Base-by-base conservation (phyloP, 2,888 invertebrate species). In the Caenorhabditis sp. region DNA sequence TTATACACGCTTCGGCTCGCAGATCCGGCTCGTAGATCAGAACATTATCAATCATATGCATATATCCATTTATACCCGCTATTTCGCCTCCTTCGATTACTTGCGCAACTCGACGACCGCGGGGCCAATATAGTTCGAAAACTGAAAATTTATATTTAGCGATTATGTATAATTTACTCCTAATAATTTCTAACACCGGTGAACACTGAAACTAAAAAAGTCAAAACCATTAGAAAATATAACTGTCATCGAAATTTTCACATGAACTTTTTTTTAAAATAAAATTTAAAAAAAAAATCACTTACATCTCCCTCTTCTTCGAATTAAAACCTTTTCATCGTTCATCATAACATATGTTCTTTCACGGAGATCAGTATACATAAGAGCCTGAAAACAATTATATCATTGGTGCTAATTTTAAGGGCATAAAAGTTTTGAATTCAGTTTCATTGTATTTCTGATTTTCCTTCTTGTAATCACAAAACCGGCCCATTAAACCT, bases 41-140 rank as follows among this genome's bases (percentile, higher is more conserved):
- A 5, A 95, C 95, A 81, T 91, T 91, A 88, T 95, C 95, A 87
- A 96, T 94, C 76, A 95, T 94, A 89, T 96, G 95, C 83, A 96
- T 95, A 83, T 95, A 93, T 62, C 96, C 96, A 88, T 96, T 96
- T 89, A 94, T 95, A 89, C 95, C 95, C 87, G 94, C 93, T 4
- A 97, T 94, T 89, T 97, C 95, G 26, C 95, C 93, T 78, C 95
- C 92, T 73, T 88, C 87, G 1, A 87, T 69, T 10, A 88, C 72
- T 7, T 82, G 80, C 0, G 88, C 88, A 5, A 84, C 84, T 3
- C 83, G 80, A 63, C 87, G 85, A 10, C 87, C 88, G 25, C 87
- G 70, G 20, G 88, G 88, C 88, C 88, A 88, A 67, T 85, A 88
- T 58, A 88, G 77, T 63, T 88, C 85, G 67, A 83, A 88, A 61